Conservation (phyloP, 1,140 invertebrate species). For the Patella vulgata region DNA sequence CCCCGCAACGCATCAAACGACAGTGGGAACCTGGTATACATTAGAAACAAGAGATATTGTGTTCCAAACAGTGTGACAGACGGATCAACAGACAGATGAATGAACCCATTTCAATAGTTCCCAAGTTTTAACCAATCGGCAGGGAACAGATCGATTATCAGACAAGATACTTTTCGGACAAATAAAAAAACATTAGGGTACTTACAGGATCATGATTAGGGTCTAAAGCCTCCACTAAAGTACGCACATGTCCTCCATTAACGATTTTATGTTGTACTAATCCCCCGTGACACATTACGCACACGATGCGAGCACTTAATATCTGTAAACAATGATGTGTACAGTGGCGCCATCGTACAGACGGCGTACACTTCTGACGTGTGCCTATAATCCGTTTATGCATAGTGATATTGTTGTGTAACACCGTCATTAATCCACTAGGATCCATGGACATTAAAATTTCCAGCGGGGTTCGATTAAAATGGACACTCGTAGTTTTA, state of each 20-base stretch:
- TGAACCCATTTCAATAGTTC: too few species aligned
- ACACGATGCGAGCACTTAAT: slow-evolving; percentile 73
- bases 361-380: slow-evolving; percentile 73
- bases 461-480: slow-evolving; percentile 61
- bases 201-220: slow-evolving; percentile 76
- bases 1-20: too few species aligned
- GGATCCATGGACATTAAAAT: slow-evolving; percentile 69
- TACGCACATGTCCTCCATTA: slow-evolving; percentile 71
- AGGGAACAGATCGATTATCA: too few species aligned
- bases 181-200: too few species aligned
- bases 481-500: slow-evolving; percentile 19
- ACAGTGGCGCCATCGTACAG: slow-evolving; percentile 73
- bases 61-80: too few species aligned
- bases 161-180: too few species aligned
- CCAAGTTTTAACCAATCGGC: too few species aligned
- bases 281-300: slow-evolving; percentile 73
- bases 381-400: slow-evolving; percentile 76
- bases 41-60: too few species aligned
- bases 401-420: slow-evolving; percentile 78
- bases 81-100: too few species aligned
- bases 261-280: slow-evolving; percentile 71
- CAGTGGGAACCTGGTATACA: too few species aligned
- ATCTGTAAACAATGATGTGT: slow-evolving; percentile 78
- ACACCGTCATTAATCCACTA: slow-evolving; percentile 72
- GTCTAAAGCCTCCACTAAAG: slow-evolving; percentile 73